phyloP scores from a whole-genome alignment of 2,888 invertebrate species.

The Epinotia brunnichana region DNA sequence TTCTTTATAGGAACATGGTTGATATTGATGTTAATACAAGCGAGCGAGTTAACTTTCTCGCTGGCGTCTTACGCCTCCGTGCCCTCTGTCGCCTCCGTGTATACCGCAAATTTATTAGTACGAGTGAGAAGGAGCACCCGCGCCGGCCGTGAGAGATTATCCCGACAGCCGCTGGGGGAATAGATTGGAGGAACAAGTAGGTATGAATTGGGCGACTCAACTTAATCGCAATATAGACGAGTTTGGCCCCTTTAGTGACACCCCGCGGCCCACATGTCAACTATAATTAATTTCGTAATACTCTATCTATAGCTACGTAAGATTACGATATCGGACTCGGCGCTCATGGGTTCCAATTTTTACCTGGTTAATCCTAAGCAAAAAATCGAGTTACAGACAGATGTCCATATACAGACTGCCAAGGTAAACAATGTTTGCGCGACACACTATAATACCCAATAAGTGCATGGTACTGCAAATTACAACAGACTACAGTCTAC shows the following conservation, averaged over 20 bases:
- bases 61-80: constrained; percentile 14
- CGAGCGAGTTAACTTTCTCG: constrained; percentile 18
- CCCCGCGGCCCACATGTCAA: constrained; percentile 11
- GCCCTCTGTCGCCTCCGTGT: constrained; percentile 37
- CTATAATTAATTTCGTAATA: constrained; percentile 22
- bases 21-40: constrained; percentile 17
- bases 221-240: constrained; percentile 26
- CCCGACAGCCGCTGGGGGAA: constrained; percentile 39
- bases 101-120: constrained; percentile 39
- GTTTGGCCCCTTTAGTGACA: constrained; percentile 28
- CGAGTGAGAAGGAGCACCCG: constrained; percentile 40
- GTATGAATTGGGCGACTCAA: constrained; percentile 33
- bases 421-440: constrained; percentile 29
- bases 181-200: constrained; percentile 38
- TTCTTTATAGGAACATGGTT: constrained; percentile 6
- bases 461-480: constrained; percentile 16
- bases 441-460: constrained; percentile 27
- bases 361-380: constrained; percentile 27
- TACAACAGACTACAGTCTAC: background rate
- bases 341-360: background rate
- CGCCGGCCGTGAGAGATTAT: constrained; percentile 41
- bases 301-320: background rate
- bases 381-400: constrained; percentile 13
- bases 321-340: background rate
- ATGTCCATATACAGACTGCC: constrained; percentile 26